A percentile compares a stretch with the other conserved stretches of the same genome.
phyloP scores from a whole-genome alignment of 2,113 vertebrate species.

The Benitochromis conjunctus region DNA sequence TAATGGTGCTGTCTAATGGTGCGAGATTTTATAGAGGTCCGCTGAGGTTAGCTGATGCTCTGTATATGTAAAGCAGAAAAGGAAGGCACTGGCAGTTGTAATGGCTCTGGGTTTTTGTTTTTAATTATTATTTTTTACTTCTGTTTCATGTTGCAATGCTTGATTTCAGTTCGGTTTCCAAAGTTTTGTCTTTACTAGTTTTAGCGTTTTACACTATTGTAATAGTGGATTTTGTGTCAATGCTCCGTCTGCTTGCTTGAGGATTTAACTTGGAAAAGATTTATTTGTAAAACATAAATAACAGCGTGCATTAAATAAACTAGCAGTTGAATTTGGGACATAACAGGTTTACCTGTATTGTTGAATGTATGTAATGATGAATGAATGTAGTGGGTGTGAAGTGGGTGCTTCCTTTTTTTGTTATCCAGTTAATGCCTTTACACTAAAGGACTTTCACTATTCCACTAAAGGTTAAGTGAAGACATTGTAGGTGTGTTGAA shows the following conservation, averaged over 20 bases:
- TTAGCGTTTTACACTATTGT: not conserved
- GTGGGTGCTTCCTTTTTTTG: not conserved
- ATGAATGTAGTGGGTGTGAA: not conserved
- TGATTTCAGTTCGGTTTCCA: not conserved
- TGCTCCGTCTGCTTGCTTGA: not conserved
- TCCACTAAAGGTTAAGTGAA: not conserved
- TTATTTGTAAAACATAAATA: not conserved
- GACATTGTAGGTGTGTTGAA: not conserved
- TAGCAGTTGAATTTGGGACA: not conserved
- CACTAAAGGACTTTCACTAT: fast-evolving
- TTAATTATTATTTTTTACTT: not conserved
- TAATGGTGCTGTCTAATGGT: not conserved
- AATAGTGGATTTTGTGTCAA: not conserved
- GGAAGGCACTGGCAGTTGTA: not conserved
- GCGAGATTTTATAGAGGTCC: not conserved
- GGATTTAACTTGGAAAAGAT: not conserved
- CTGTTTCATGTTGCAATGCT: not conserved
- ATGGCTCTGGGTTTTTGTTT: not conserved
- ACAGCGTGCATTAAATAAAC: not conserved
- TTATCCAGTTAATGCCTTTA: not conserved
- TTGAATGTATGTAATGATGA: not conserved
- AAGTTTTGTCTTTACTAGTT: not conserved
- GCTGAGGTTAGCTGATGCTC: not conserved
- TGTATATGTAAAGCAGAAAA: not conserved
- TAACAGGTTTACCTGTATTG: not conserved